Percentiles rank a stretch among this genome's conserved stretches.
These are phyloP conservation scores for Micromussa lordhowensis DNA, from an alignment of 92 coral and sea anemone genomes.

Conservation along the genomic window DNA sequence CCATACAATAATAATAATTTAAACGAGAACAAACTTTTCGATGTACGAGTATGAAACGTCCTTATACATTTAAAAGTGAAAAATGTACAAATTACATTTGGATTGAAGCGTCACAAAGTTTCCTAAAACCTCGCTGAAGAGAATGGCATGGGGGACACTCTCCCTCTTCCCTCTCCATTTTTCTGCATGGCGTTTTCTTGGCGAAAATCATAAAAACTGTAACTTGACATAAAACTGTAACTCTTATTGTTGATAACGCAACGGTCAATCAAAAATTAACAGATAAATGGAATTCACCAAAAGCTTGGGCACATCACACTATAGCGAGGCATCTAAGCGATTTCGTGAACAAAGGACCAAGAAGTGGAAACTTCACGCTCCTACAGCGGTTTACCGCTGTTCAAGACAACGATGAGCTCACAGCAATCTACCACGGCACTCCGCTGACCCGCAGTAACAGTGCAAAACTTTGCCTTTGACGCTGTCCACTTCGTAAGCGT, in stretches of 20 bases:
- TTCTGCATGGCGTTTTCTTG: neutral
- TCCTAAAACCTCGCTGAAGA: neutral
- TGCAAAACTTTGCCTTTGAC: slow-evolving; percentile 91
- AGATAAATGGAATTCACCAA: neutral
- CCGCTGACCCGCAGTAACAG: slow-evolving; percentile 96
- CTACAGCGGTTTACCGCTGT: neutral
- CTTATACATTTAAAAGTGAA: neutral
- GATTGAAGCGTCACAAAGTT: neutral
- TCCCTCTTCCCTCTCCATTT: neutral
- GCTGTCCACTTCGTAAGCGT: slow-evolving; percentile 98
- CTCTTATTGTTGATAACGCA: neutral
- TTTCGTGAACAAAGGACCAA: neutral
- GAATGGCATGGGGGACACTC: neutral
- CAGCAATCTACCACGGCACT: slow-evolving; percentile 91
- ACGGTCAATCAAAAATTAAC: neutral
- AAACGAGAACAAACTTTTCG: neutral
- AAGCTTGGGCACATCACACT: neutral
- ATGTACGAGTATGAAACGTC: neutral
- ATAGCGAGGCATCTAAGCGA: neutral
- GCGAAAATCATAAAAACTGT: neutral
- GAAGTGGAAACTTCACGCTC: neutral
- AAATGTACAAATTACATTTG: neutral
- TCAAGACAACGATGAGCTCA: slow-evolving; percentile 26
- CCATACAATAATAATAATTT: neutral
- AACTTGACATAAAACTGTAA: neutral